Evolutionary conservation across 92 coral and sea anemone species (phyloP), one percentile per base, ranked within the genome.

Genomic region (Phenganax stokvisi): DNA sequence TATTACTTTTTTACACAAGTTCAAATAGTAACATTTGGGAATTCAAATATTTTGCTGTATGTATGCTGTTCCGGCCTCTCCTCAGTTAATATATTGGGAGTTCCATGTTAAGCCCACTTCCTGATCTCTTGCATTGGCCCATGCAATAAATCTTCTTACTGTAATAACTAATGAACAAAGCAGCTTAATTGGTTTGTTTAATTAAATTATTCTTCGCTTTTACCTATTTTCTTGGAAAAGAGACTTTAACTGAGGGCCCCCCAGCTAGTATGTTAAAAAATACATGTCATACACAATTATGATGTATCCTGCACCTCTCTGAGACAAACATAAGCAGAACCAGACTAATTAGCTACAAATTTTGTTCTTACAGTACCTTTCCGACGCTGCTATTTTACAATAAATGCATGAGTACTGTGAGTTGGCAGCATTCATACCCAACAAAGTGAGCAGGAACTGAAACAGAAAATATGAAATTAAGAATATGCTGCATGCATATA

Each of bases 391-490:
- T n/a, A 76, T 15, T 76, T 76, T 76, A 59, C 80, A 76, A 61
- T 76, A 76, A 25, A 76, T 76, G 37, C 80, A 76, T 17, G 80
- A 66, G 58, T 76, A 76, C 51, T 56, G 57, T 57, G 76, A 76
- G 47, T 76, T 76, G 70, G 80, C 80, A 57, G 80, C 80, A 59
- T 76, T 76, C 80, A 76, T 76, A 6, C 80, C 80, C 80, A 76
- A 59, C 15, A 57, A 76, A 30, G 66, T 76, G 30, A 76, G 80
- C 8, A 76, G 70, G 58, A 76, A 76, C 80, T 76, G 30, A 76
- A 59, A 74, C 9, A 74, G 15, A 71, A 30, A 10, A 75, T 12
- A 44, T 29, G 51, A 71, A 37, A 37, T 37, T 64, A 64, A 10
- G 30, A 64, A 64, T 20, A 10, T 64, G 47, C 30, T 20, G 30